These are phyloP conservation scores for Myrmecobius fasciatus DNA, from an alignment of 2,113 vertebrate genomes.

Conservation along the genomic window DNA sequence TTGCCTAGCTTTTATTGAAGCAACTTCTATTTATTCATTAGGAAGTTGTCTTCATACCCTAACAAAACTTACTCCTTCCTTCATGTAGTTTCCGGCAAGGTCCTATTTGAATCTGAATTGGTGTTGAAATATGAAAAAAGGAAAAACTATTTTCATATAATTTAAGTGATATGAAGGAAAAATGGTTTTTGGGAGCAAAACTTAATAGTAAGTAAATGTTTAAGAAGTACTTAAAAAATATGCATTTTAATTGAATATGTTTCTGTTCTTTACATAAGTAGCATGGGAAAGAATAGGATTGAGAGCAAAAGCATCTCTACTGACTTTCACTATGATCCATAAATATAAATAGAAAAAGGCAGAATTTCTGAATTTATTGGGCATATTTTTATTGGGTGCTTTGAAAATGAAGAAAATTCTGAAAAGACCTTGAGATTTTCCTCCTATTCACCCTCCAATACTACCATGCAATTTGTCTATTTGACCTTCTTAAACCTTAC, in stretches of 20 bases:
- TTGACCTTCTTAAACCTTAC: neutral
- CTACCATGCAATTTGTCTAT: neutral
- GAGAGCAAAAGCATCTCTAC: constrained; percentile 68
- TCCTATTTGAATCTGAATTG: constrained; percentile 57
- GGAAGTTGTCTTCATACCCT: neutral
- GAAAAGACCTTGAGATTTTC: constrained; percentile 54
- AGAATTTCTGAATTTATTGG: constrained; percentile 63
- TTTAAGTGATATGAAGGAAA: constrained; percentile 24
- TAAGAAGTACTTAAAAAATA: constrained; percentile 65
- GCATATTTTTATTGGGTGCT: constrained; percentile 66
- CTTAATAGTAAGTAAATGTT: constrained; percentile 37
- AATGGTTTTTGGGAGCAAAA: constrained; percentile 70
- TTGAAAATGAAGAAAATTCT: constrained; percentile 63
- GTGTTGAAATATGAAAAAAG: constrained; percentile 73
- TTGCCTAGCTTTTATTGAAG: constrained; percentile 70
- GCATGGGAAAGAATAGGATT: neutral
- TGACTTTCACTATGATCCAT: constrained; percentile 64
- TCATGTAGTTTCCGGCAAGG: neutral
- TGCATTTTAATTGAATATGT: neutral
- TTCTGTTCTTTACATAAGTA: neutral
- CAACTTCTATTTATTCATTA: constrained; percentile 67
- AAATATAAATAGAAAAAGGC: constrained; percentile 34
- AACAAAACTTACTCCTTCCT: constrained; percentile 47
- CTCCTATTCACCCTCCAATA: neutral
- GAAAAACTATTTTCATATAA: constrained; percentile 70